Percentiles rank a stretch among this genome's conserved stretches.
These are phyloP conservation scores for Corella eumyota DNA, from an alignment of 23 tunicate species.

Conservation along the genomic window DNA sequence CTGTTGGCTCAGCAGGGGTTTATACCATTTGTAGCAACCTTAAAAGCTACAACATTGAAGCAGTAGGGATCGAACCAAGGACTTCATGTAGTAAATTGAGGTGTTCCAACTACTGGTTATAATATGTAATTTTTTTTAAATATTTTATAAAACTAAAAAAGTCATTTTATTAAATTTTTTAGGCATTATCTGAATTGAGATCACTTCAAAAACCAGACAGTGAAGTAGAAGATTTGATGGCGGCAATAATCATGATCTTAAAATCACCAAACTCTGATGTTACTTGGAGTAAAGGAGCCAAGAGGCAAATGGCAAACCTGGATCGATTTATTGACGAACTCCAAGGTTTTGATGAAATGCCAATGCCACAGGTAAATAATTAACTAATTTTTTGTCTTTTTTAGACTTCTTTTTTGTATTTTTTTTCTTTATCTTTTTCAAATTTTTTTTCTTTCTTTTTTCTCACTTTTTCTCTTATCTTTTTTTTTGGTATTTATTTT, in stretches of 20 bases:
- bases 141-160: no score
- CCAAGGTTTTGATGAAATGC: conserved; percentile 59
- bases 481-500: no score
- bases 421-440: neutral
- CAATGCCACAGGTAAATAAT: conserved; percentile 49
- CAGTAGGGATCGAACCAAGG: no score
- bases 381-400: neutral
- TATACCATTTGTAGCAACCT: no score
- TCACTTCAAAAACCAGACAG: conserved; percentile 76
- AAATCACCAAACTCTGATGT: conserved; percentile 90
- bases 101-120: no score
- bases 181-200: conserved; percentile 65
- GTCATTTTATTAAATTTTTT: no score
- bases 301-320: conserved; percentile 88
- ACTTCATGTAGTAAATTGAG: no score
- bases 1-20: no score
- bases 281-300: conserved; percentile 95
- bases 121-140: no score
- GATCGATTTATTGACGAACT: conserved; percentile 92
- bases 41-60: no score
- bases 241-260: conserved; percentile 85
- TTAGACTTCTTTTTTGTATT: neutral
- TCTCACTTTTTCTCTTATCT: no score
- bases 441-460: neutral
- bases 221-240: conserved; percentile 90